Percentiles rank a stretch among this genome's conserved stretches.
Evolutionary conservation across 2,888 invertebrate genomes (phyloP).

Genomic region (Melanostoma scalare): DNA sequence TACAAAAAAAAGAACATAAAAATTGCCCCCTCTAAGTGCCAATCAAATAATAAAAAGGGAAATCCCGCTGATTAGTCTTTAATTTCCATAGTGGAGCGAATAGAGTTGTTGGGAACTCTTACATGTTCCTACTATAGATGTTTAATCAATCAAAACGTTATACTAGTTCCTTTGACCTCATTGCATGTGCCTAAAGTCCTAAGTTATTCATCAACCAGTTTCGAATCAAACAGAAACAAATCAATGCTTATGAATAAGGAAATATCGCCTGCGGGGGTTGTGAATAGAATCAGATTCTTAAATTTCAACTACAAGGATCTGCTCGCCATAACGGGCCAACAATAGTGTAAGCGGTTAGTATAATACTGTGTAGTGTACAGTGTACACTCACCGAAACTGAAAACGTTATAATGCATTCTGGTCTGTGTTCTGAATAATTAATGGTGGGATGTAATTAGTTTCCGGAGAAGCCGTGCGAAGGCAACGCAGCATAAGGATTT

Average conservation of each 20-base stretch:
- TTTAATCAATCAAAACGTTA: constrained; percentile 62
- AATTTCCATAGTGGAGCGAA: constrained; percentile 39
- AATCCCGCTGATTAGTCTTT: constrained; percentile 62
- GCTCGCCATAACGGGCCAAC: constrained; percentile 6
- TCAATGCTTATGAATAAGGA: constrained; percentile 61
- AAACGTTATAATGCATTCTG: constrained; percentile 31
- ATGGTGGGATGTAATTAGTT: constrained; percentile 62
- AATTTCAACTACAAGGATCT: neutral
- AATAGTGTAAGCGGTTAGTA: constrained; percentile 17
- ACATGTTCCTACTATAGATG: constrained; percentile 26
- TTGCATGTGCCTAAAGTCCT: constrained; percentile 26
- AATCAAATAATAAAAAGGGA: constrained; percentile 54
- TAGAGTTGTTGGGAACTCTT: neutral
- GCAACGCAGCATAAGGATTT: constrained; percentile 2
- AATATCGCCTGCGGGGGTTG: neutral
- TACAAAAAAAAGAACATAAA: constrained; percentile 14
- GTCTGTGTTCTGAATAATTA: constrained; percentile 57
- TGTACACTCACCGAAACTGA: constrained; percentile 3
- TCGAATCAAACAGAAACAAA: constrained; percentile 46
- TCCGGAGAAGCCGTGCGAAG: neutral
- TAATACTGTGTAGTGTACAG: too few relatives aligned
- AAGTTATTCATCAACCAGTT: constrained; percentile 47
- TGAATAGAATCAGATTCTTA: neutral
- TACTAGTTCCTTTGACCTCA: constrained; percentile 24
- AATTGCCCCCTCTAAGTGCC: constrained; percentile 34